phyloP scores from a whole-genome alignment of 2,113 vertebrate genomes.

The Neolamprologus longior region DNA sequence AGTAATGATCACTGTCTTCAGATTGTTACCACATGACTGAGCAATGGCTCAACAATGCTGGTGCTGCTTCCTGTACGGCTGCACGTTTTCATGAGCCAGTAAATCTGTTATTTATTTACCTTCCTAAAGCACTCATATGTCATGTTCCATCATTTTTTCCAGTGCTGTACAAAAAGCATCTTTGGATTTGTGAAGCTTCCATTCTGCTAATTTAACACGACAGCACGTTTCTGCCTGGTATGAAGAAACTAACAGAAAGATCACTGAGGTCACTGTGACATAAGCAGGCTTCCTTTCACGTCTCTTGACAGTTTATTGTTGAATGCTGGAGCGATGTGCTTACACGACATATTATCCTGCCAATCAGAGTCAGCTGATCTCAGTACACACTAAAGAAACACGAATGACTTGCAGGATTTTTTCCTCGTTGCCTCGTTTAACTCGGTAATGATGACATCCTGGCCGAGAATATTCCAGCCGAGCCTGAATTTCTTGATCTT shows the following conservation, averaged over 20 bases:
- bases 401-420: neutral
- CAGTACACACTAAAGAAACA: neutral
- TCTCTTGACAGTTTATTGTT: neutral
- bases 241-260: neutral
- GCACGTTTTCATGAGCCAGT: neutral
- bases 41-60: neutral
- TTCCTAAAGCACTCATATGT: neutral
- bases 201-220: neutral
- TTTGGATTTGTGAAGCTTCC: neutral
- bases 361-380: neutral
- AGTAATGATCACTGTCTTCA: neutral
- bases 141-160: neutral
- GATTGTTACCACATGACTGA: neutral
- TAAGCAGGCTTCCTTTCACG: neutral
- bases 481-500: slow-evolving; percentile 24
- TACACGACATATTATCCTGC: neutral
- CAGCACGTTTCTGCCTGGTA: neutral
- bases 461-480: neutral
- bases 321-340: neutral
- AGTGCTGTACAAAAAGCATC: neutral
- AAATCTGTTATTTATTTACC: neutral
- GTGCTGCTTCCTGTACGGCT: neutral
- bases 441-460: neutral
- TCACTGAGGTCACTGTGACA: neutral
- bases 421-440: neutral